Evolutionary conservation across 2,113 vertebrate species (phyloP).

Genomic region (Cephalopholis sonnerati): DNA sequence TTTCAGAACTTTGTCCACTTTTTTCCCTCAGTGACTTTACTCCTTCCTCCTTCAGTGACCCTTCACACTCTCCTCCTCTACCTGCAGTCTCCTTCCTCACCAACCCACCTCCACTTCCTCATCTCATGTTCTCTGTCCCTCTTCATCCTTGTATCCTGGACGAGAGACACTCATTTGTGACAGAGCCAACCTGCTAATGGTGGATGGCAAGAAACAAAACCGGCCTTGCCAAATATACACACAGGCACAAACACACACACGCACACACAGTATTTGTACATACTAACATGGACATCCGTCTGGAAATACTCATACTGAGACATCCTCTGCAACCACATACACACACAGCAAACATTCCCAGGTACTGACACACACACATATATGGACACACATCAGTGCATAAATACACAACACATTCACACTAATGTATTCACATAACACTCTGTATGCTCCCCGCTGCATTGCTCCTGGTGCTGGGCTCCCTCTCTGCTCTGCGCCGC

Average conservation of each 20-base stretch:
- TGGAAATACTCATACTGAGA: constrained; percentile 48
- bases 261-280: constrained; percentile 19
- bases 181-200: constrained; percentile 96
- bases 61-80: constrained; percentile 3
- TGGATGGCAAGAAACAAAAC: constrained; percentile 88
- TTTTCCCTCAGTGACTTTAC: not conserved
- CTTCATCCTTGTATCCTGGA: constrained; percentile 61
- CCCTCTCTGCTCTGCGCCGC: constrained; percentile 91
- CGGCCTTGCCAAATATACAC: constrained; percentile 85
- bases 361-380: constrained; percentile 24
- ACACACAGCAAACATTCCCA: constrained; percentile 14
- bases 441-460: constrained; percentile 71
- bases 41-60: constrained; percentile 18
- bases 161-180: constrained; percentile 91
- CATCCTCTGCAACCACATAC: constrained; percentile 6
- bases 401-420: constrained; percentile 50
- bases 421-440: constrained; percentile 71
- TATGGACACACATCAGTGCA: constrained; percentile 49
- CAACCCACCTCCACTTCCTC: constrained; percentile 32
- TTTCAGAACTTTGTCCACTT: constrained; percentile 7
- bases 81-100: constrained; percentile 10
- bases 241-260: constrained; percentile 6
- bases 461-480: constrained; percentile 85
- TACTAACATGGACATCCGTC: constrained; percentile 62
- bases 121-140: constrained; percentile 29